Evolutionary conservation across 1,140 invertebrate species (phyloP).

Genomic region (Eupeodes corollae): DNA sequence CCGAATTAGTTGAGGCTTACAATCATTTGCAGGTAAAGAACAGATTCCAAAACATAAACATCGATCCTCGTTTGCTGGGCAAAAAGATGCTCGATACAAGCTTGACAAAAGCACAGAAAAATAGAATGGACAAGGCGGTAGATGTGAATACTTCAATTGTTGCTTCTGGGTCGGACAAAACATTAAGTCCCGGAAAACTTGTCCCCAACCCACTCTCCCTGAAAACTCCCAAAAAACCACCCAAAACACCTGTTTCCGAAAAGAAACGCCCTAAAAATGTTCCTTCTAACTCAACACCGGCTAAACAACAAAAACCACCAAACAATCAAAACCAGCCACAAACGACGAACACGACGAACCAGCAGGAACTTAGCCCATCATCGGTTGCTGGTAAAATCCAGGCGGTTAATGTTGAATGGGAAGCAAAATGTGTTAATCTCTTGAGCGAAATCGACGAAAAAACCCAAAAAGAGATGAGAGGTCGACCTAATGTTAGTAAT

Average conservation of each 20-base stretch:
- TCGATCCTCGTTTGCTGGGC: constrained; percentile 24
- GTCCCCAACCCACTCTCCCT: too few relatives aligned
- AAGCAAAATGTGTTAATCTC: constrained; percentile 8
- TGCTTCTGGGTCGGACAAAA: not conserved
- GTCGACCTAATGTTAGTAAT: constrained; percentile 3
- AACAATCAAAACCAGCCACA: constrained; percentile 1
- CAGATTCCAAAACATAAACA: constrained; percentile 13
- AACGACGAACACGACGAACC: constrained; percentile 7
- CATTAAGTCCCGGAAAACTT: not conserved
- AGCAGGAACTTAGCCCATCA: constrained; percentile 11
- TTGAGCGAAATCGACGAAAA: constrained; percentile 8
- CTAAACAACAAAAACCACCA: too few relatives aligned
- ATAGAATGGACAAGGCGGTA: not conserved
- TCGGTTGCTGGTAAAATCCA: not conserved
- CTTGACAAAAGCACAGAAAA: constrained; percentile 6
- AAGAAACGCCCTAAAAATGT: too few relatives aligned
- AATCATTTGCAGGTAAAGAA: constrained; percentile 22
- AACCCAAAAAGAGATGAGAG: constrained; percentile 3
- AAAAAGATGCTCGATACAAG: constrained; percentile 8
- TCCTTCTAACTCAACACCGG: too few relatives aligned
- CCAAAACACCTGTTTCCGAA: too few relatives aligned
- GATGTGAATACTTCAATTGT: not conserved
- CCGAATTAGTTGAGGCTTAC: constrained; percentile 37
- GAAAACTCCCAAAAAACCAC: too few relatives aligned
- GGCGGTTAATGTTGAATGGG: constrained; percentile 10